These are phyloP conservation scores for Drosophila neotestacea DNA, from an alignment of 2,888 invertebrate genomes.

Conservation along the genomic window DNA sequence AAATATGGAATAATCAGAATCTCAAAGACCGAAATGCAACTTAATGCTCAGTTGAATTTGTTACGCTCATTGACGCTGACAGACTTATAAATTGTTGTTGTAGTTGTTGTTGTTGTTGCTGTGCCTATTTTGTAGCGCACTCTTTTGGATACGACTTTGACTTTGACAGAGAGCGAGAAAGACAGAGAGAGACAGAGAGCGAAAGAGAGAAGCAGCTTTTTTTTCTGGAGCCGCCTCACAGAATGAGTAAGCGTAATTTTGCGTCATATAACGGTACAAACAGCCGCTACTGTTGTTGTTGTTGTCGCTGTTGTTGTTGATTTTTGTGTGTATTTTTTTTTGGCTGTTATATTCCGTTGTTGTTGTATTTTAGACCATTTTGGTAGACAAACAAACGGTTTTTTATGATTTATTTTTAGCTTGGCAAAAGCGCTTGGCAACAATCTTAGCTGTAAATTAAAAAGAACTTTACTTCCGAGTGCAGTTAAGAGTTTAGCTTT, in stretches of 20 bases:
- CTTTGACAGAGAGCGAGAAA: constrained; percentile 4
- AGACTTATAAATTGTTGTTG: constrained; percentile 35
- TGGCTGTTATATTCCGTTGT: constrained; percentile 59
- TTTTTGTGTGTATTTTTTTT: constrained; percentile 44
- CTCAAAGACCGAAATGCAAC: constrained; percentile 58
- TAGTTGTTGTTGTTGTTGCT: constrained; percentile 31
- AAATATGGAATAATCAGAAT: constrained; percentile 33
- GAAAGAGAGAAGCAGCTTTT: neutral
- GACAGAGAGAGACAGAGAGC: neutral
- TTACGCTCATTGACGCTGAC: constrained; percentile 61
- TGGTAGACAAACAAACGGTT: constrained; percentile 81
- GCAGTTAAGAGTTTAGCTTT: constrained; percentile 59
- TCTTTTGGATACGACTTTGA: constrained; percentile 11
- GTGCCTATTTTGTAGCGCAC: constrained; percentile 16
- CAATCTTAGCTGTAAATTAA: constrained; percentile 72
- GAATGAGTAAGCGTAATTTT: constrained; percentile 82
- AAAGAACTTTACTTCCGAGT: constrained; percentile 64
- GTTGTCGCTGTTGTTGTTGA: constrained; percentile 7
- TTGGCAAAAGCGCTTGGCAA: constrained; percentile 63
- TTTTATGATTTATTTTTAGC: constrained; percentile 81
- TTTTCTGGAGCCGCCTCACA: constrained; percentile 44
- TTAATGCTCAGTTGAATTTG: constrained; percentile 70
- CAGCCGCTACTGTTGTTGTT: constrained; percentile 72
- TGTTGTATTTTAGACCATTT: constrained; percentile 79
- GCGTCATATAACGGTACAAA: constrained; percentile 81